Conservation (phyloP, 2,797 vertebrate species). For the Channallabes apus region DNA sequence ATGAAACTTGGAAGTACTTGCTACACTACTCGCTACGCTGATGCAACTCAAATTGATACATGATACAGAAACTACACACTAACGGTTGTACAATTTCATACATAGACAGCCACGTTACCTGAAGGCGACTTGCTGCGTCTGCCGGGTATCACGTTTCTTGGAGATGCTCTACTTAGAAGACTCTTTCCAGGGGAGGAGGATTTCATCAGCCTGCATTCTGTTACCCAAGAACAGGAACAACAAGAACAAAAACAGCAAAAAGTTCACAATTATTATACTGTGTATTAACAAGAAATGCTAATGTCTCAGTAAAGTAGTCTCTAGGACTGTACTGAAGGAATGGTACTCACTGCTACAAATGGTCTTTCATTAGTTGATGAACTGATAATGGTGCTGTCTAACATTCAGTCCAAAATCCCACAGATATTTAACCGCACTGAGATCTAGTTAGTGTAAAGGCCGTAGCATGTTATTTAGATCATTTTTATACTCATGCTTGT, state of each 20-base stretch:
- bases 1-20: background rate
- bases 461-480: background rate
- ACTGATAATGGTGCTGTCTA: background rate
- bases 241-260: background rate
- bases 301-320: background rate
- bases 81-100: background rate
- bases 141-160: slow-evolving; percentile 40
- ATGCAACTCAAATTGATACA: background rate
- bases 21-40: background rate
- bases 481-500: background rate
- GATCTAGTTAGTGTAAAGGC: background rate
- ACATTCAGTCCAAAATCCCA: background rate
- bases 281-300: background rate
- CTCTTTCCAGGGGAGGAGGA: slow-evolving; percentile 42
- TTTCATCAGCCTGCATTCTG: slow-evolving; percentile 54
- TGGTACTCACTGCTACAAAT: too few species aligned
- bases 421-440: background rate
- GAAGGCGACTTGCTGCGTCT: slow-evolving; percentile 56
- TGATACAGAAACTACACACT: background rate
- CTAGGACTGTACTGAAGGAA: background rate
- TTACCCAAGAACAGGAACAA: slow-evolving; percentile 22
- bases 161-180: slow-evolving; percentile 45
- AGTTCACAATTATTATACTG: background rate
- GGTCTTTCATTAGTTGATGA: background rate
- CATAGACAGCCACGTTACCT: slow-evolving; percentile 43